Percentiles rank a stretch among this genome's conserved stretches.
Conservation (phyloP, 2,797 vertebrate genomes). For the Xyrichtys novacula region DNA sequence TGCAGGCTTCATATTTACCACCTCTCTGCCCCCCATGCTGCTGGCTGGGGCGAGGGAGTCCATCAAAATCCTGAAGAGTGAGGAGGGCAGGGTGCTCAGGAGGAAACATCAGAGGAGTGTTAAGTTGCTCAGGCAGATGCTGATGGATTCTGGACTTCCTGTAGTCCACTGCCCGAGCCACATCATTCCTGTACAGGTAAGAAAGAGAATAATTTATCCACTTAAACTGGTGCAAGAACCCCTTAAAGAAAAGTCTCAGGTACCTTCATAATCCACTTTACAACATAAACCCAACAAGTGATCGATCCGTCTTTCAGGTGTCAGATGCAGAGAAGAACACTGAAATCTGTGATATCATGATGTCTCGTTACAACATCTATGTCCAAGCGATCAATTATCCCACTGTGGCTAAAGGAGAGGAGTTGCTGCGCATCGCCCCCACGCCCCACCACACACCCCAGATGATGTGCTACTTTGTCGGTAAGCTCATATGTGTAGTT, state of each 20-base stretch:
- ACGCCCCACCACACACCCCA: constrained; percentile 94
- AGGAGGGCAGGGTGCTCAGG: constrained; percentile 88
- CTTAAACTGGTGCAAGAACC: not conserved
- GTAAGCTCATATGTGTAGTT: constrained; percentile 74
- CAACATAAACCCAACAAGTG: not conserved
- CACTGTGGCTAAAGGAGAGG: constrained; percentile 91
- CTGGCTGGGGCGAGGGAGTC: constrained; percentile 91
- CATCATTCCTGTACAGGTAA: constrained; percentile 93
- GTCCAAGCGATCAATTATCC: constrained; percentile 96
- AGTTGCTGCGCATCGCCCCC: constrained; percentile 92
- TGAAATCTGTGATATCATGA: constrained; percentile 90
- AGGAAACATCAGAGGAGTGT: constrained; percentile 94
- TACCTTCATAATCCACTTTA: too few relatives aligned
- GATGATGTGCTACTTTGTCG: constrained; percentile 93
- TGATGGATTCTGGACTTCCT: constrained; percentile 92
- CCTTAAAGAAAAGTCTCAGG: too few relatives aligned
- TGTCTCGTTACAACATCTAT: constrained; percentile 92
- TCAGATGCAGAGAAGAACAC: constrained; percentile 93
- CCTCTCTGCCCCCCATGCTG: constrained; percentile 94
- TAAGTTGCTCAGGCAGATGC: constrained; percentile 92
- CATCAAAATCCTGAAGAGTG: constrained; percentile 87
- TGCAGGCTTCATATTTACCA: constrained; percentile 93
- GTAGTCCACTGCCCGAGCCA: constrained; percentile 95
- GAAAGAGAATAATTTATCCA: not conserved
- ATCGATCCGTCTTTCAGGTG: constrained; percentile 80